Evolutionary conservation across 2,113 vertebrate species (phyloP).

Genomic region (Synodontis membranacea): DNA sequence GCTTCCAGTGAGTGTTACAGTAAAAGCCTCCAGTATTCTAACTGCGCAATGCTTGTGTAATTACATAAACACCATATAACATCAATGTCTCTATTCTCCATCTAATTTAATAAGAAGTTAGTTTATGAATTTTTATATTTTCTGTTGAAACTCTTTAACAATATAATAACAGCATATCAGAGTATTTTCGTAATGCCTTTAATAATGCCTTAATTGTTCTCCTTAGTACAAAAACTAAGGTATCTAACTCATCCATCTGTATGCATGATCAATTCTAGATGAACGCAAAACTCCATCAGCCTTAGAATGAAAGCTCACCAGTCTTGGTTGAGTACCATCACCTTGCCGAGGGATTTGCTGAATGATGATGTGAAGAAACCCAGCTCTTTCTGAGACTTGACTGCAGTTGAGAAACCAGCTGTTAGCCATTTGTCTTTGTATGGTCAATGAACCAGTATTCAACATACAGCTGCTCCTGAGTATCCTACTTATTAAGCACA

Average conservation of each 20-base stretch:
- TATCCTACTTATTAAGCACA: constrained; percentile 72
- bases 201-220: not conserved
- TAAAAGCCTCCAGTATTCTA: constrained; percentile 7
- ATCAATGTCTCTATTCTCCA: not conserved
- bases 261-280: constrained; percentile 29
- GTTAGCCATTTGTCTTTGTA: constrained; percentile 82
- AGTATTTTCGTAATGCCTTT: constrained; percentile 3
- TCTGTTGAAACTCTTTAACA: not conserved
- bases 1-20: constrained; percentile 34
- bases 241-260: constrained; percentile 11
- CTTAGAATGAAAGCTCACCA: constrained; percentile 15
- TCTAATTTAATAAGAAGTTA: constrained; percentile 1
- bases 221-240: not conserved
- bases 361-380: constrained; percentile 54
- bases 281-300: not conserved
- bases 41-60: not conserved
- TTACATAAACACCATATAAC: constrained; percentile 8
- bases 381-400: constrained; percentile 64
- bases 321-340: constrained; percentile 33
- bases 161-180: not conserved
- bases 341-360: constrained; percentile 31
- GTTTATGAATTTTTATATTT: not conserved
- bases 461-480: constrained; percentile 73
- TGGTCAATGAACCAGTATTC: constrained; percentile 71
- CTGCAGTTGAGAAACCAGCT: constrained; percentile 78